Evolutionary conservation across 1,140 invertebrate genomes (phyloP), one percentile per base, ranked within the genome.

Genomic region (Formica exsecta): DNA sequence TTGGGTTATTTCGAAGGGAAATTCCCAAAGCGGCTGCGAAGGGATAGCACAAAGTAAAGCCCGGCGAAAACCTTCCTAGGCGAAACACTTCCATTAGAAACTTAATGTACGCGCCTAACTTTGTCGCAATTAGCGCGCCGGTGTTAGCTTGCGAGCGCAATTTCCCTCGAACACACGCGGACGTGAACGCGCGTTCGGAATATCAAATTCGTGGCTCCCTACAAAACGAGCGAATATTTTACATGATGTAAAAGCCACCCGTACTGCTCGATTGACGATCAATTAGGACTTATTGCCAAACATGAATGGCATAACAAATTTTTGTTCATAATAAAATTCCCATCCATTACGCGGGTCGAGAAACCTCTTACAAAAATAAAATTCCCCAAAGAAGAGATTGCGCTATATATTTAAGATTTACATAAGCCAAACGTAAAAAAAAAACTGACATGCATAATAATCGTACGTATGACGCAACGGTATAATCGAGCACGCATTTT

Each of bases 71-170:
- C 64, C 44, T 19, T 51, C 16, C 48, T 77, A 44, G 41, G 38
- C 77, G 68, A 87, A 87, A 90, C 88, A 90, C 57, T 89, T 90
- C 80, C 85, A 88, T 86, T 86, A 74, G 77, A 71, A 87, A 83
- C 87, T 89, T 87, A 90, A 90, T 79, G 85, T 86, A 80, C 74
- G 68, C 89, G 79, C 74, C 85, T 89, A 89, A 90, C 79, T 90
- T 89, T 54, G 88, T 80, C 51, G 85, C 85, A 90, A 90, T 90
- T 90, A 90, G 74, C 62, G 57, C 70, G 36, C 59, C 32, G 73
- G 66, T 75, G 57, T 83, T 85, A 81, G 85, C 59, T 44, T 75
- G 61, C 61, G 16, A 51, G 68, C 68, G 89, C 89, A 90, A 90
- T 90, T 90, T 90, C 88, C 87, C 85, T 87, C 80, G 85, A 90